Base-by-base conservation (phyloP, 2,113 vertebrate species). In the Elanus axillaris region DNA sequence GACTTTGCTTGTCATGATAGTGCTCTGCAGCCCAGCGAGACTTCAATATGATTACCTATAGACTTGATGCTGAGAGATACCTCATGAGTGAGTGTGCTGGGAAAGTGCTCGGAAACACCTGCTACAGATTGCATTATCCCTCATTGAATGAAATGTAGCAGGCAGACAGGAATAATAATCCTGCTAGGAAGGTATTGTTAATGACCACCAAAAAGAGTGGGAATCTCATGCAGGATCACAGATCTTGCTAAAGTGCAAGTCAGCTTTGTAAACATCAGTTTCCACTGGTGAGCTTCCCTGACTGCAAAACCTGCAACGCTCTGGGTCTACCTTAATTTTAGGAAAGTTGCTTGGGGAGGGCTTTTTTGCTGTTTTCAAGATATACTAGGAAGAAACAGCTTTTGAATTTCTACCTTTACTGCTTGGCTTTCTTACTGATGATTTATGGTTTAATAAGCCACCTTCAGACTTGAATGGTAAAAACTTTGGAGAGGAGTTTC, bases 361-460 rank as follows among this genome's bases (percentile, higher is more conserved):
- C 2, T 31, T 50, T 31, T 34, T 23, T 2, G 5, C 26, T 42
- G 11, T 15, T 63, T 77, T 45, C 36, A 38, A 88, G 36, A 50
- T 16, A 3, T 15, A 34, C 2, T 48, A 64, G 27, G 38, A 85
- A 69, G 31, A 62, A 11, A 69, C 10, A 77, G 23, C 25, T 90
- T 85, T 80, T 68, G 10, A 50, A 83, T 58, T 60, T 68, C 43
- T 89, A 22, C n/a, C 47, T 68, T 81, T 87, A 59, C 47, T 72
- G 25, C 19, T 75, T 63, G 42, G 50, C 26, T 92, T 71, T 55
- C 53, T 81, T 64, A 71, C 42, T 43, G 58, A 20, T 86, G 48
- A 93, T 91, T 86, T 96, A 59, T 76, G 73, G 40, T 78, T 95
- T 95, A 91, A 95, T 84, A 88, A 89, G 26, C 60, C 77, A 77